Evolutionary conservation across 2,888 invertebrate genomes (phyloP).

Genomic region (Callimorpha dominula): DNA sequence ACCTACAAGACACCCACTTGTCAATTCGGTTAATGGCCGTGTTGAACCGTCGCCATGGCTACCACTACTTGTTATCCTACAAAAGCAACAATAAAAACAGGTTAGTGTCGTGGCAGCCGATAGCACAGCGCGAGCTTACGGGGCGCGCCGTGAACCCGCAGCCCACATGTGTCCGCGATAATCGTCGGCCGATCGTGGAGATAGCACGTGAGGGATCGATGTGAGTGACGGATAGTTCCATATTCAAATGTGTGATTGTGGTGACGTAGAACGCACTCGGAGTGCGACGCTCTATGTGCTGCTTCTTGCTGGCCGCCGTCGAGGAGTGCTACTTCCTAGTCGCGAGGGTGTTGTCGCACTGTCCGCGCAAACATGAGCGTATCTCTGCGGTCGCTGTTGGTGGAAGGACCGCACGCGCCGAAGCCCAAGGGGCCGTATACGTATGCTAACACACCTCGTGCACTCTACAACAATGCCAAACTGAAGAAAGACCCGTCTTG

Average conservation of each 20-base stretch:
- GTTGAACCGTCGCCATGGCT: slow-evolving; percentile 64
- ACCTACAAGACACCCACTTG: slow-evolving; percentile 45
- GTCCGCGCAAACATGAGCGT: slow-evolving; percentile 66
- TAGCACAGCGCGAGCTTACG: background rate
- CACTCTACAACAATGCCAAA: slow-evolving; percentile 87
- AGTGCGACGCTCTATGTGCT: slow-evolving; percentile 65
- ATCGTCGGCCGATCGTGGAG: slow-evolving; percentile 5
- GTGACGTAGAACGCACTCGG: slow-evolving; percentile 7
- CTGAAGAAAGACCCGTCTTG: slow-evolving; percentile 79
- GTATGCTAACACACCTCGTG: slow-evolving; percentile 88
- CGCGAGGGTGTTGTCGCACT: slow-evolving; percentile 39
- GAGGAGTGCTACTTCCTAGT: slow-evolving; percentile 66
- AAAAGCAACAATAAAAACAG: slow-evolving; percentile 49
- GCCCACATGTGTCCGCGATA: background rate
- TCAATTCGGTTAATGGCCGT: slow-evolving; percentile 55
- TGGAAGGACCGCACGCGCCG: slow-evolving; percentile 74
- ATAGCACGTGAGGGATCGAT: slow-evolving; percentile 13
- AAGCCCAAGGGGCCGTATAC: slow-evolving; percentile 82
- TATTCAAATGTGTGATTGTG: slow-evolving; percentile 33
- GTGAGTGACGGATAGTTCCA: slow-evolving; percentile 30
- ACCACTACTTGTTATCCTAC: slow-evolving; percentile 52
- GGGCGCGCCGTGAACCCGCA: background rate
- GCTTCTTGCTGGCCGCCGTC: slow-evolving; percentile 64
- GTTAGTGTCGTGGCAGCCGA: slow-evolving; percentile 20
- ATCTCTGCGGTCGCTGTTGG: slow-evolving; percentile 76